Base-by-base conservation (phyloP, 2,888 invertebrate species). In the Catocala sponsa region DNA sequence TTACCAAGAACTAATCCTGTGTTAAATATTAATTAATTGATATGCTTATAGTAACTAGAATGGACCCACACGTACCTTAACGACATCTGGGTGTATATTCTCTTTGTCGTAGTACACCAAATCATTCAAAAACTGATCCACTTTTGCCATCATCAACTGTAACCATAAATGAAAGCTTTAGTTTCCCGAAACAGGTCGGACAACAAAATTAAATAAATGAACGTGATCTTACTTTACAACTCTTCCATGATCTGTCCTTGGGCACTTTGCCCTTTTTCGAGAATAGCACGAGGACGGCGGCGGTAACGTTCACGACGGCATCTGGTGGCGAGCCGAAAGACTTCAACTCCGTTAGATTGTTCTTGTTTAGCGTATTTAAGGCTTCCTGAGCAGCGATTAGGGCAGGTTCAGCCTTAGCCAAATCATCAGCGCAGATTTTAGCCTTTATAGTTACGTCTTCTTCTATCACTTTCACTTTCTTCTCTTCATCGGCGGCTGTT, bases 191-290 rank as follows among this genome's bases (percentile, higher is more conserved):
- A 10, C 12, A 43, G 5, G 11, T 4, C 13, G 32, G 7, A 6
- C 6, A 10, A 33, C 15, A 10, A 6, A 32, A 2, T 0, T 13
- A 38, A 25, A 10, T 12, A n/a, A 38, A 12, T 33, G 0, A 50
- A 35, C 4, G 9, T 6, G 7, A 44, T 49, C 70, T 57, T 81
- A 95, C 95, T 93, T 99, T 98, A 75, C 97, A 97, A 13, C 97
- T 96, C 86, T 98, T 99, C 99, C 99, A 99, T 33, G 97, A 97
- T 70, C 97, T 95, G 85, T 99, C 99, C 95, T 98, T 97, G 0
- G 99, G 98, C 57, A 99, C 95, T 90, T 98, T 98, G 4, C 98
- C 98, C 83, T 96, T 97, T 63, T 96, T 95, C 0, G 97, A 95
- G 78, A 98, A 96, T n/a, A 99, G 92, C 2, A 98, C 98, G 74